Conservation (phyloP, 2,888 invertebrate species). For the Dione juno region DNA sequence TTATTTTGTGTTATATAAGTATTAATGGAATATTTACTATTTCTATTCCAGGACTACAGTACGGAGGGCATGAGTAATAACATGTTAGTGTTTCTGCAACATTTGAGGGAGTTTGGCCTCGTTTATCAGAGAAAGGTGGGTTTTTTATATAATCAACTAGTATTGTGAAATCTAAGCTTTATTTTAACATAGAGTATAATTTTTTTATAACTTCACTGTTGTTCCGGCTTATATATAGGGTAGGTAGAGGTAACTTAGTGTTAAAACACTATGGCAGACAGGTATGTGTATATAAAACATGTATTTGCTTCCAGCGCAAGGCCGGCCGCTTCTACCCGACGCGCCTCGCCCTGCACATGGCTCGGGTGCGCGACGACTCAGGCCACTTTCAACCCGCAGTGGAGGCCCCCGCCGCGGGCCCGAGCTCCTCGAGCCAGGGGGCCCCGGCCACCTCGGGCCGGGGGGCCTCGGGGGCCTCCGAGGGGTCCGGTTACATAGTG, state of each 20-base stretch:
- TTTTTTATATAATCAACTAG: neutral
- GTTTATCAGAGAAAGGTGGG: constrained; percentile 98
- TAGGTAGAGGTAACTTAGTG: too few species aligned
- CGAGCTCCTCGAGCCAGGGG: neutral
- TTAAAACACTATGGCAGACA: too few species aligned
- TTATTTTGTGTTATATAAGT: neutral
- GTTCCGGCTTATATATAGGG: too few species aligned
- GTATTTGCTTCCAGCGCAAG: constrained; percentile 85
- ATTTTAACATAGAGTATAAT: too few species aligned
- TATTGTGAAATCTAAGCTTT: neutral
- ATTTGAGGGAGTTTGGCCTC: constrained; percentile 97
- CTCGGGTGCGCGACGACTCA: constrained; percentile 76
- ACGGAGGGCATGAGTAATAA: constrained; percentile 96
- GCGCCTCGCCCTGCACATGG: constrained; percentile 93
- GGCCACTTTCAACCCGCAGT: constrained; percentile 72
- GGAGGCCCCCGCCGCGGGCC: constrained; percentile 43
- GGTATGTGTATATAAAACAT: too few species aligned
- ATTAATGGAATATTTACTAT: neutral
- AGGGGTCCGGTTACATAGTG: constrained; percentile 90
- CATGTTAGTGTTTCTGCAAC: constrained; percentile 95
- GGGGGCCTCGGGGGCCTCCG: constrained; percentile 43
- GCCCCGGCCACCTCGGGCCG: neutral
- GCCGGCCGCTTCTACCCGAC: constrained; percentile 98
- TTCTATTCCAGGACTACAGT: constrained; percentile 91
- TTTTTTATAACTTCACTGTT: too few species aligned